These are phyloP conservation scores for Pipa parva DNA, from an alignment of 2,113 vertebrate species.

Conservation along the genomic window DNA sequence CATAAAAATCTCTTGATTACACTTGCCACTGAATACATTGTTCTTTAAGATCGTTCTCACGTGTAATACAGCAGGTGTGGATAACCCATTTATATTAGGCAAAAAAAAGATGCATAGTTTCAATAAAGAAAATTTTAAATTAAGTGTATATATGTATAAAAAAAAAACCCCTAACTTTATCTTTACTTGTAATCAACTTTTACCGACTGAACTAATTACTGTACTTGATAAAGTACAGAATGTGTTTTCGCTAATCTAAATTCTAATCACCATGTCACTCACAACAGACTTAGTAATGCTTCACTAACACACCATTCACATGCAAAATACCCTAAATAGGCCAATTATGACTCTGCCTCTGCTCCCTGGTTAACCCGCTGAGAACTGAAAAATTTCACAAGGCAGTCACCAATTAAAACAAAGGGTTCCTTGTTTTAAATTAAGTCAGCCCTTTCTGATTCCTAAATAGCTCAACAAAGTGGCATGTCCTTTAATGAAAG, in stretches of 20 bases:
- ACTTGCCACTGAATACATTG: conserved; percentile 63
- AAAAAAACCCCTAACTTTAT: conserved; percentile 71
- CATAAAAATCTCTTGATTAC: conserved; percentile 64
- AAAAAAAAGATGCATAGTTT: conserved; percentile 64
- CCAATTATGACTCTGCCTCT: conserved; percentile 91
- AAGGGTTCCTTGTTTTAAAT: conserved; percentile 90
- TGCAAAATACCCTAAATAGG: conserved; percentile 97
- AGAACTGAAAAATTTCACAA: conserved; percentile 73
- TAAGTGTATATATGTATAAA: conserved; percentile 62
- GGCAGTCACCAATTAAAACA: conserved; percentile 85
- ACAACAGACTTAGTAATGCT: conserved; percentile 91
- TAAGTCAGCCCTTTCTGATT: conserved; percentile 81
- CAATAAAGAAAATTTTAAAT: conserved; percentile 71
- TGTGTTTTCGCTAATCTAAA: conserved; percentile 90
- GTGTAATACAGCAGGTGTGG: conserved; percentile 58
- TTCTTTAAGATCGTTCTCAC: conserved; percentile 72
- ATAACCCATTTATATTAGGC: conserved; percentile 59
- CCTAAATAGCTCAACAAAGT: conserved; percentile 74
- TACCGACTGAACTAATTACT: conserved; percentile 82
- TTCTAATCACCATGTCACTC: conserved; percentile 91
- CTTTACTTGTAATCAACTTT: conserved; percentile 79
- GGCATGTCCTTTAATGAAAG: conserved; percentile 65
- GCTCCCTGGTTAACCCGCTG: conserved; percentile 77
- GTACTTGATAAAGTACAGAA: conserved; percentile 82
- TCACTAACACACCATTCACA: conserved; percentile 88